These are phyloP conservation scores for Drosophila helvetica DNA, from an alignment of 2,888 invertebrate genomes.

Conservation along the genomic window DNA sequence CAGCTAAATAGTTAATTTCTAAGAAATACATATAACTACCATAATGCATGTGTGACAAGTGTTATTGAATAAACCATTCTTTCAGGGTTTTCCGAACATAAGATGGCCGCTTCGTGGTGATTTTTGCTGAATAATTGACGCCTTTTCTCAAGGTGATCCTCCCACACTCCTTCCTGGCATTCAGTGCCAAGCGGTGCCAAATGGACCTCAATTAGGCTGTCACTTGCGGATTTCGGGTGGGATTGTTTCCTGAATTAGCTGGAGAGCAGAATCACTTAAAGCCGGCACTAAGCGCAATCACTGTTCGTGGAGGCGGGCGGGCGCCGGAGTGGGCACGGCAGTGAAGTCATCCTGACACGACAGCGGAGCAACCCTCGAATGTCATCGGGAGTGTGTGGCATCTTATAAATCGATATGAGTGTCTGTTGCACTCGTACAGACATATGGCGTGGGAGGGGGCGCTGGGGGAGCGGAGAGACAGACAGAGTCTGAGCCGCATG, in stretches of 20 bases:
- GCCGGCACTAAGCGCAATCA: conserved; percentile 60
- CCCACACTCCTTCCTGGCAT: too few relatives aligned
- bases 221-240: conserved; percentile 55
- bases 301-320: conserved; percentile 6
- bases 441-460: not conserved
- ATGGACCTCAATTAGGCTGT: conserved; percentile 24
- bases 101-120: too few relatives aligned
- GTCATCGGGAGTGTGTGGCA: conserved; percentile 63
- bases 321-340: not conserved
- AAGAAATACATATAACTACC: too few relatives aligned
- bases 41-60: too few relatives aligned
- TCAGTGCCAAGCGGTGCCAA: not conserved
- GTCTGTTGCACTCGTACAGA: conserved; percentile 58
- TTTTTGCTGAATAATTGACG: too few relatives aligned
- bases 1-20: too few relatives aligned
- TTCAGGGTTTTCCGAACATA: too few relatives aligned
- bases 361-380: conserved; percentile 54
- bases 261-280: conserved; percentile 71
- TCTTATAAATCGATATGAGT: conserved; percentile 76
- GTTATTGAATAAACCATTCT: too few relatives aligned
- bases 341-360: conserved; percentile 6
- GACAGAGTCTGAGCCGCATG: conserved; percentile 14
- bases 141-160: too few relatives aligned
- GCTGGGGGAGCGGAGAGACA: conserved; percentile 13
- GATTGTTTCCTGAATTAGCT: conserved; percentile 72